These are phyloP conservation scores for Orussus abietinus DNA, from an alignment of 1,140 invertebrate genomes.

Conservation along the genomic window DNA sequence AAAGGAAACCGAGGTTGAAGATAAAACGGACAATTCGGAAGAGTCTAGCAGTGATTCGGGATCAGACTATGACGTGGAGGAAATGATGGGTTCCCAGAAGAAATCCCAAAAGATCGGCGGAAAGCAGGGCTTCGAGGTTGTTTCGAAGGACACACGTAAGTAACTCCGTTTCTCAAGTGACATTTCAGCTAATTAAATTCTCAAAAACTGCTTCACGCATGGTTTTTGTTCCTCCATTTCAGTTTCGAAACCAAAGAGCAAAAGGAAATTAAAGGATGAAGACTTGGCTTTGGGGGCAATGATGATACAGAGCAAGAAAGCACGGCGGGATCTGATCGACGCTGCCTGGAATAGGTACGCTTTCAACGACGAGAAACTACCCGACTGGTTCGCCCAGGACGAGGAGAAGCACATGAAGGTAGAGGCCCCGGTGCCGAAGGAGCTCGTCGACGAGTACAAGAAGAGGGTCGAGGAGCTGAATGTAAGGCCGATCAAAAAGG, in stretches of 20 bases:
- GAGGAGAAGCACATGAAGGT: conserved; percentile 88
- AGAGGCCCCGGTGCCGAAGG: conserved; percentile 73
- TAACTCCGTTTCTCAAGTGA: neutral
- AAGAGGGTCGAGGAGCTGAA: conserved; percentile 84
- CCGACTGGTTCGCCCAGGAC: conserved; percentile 95
- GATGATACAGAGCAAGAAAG: conserved; percentile 80
- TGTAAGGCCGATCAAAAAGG: conserved; percentile 94
- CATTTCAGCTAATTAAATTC: conserved; percentile 2
- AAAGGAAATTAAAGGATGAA: conserved; percentile 76
- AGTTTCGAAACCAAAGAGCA: conserved; percentile 49
- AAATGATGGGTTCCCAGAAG: conserved; percentile 32
- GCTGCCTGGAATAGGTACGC: conserved; percentile 87
- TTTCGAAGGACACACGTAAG: conserved; percentile 58
- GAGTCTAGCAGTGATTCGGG: conserved; percentile 36
- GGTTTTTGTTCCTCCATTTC: conserved; percentile 26
- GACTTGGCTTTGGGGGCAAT: conserved; percentile 85
- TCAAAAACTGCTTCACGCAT: neutral
- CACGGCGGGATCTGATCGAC: conserved; percentile 80
- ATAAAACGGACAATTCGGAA: conserved; percentile 42
- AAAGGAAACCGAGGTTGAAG: conserved; percentile 20
- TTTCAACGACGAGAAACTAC: conserved; percentile 85
- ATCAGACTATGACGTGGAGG: conserved; percentile 64
- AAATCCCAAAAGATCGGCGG: conserved; percentile 42
- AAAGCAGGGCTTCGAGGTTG: conserved; percentile 66
- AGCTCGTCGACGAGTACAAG: conserved; percentile 69